Percentiles rank a stretch among this genome's conserved stretches.
These are phyloP conservation scores for Cynopterus sphinx DNA, from an alignment of 2,797 vertebrate genomes.

Conservation along the genomic window DNA sequence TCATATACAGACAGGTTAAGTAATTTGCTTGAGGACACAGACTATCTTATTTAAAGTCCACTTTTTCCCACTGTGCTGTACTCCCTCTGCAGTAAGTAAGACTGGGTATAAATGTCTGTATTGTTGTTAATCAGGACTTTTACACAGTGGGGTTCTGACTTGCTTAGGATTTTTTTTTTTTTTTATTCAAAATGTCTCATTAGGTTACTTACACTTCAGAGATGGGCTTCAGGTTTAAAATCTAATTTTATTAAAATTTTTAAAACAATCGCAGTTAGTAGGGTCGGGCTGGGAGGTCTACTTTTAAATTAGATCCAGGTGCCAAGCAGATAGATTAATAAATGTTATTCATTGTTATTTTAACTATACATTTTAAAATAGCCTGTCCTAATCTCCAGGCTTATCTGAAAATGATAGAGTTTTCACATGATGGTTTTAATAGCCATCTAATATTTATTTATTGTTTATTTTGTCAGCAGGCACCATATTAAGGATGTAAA, in stretches of 20 bases:
- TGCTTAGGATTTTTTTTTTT: neutral
- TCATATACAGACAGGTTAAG: neutral
- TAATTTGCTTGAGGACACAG: neutral
- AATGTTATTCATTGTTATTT: neutral
- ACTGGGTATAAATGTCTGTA: neutral
- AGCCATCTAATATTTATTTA: neutral
- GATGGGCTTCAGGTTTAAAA: conserved; percentile 20
- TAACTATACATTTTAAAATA: neutral
- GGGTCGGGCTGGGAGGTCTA: neutral
- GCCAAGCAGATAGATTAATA: neutral
- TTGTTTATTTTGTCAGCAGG: conserved; percentile 13
- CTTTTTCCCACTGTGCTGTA: neutral
- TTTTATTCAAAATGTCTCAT: neutral
- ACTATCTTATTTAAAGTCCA: neutral
- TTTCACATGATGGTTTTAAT: neutral
- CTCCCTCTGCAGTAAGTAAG: neutral
- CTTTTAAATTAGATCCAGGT: conserved; percentile 10
- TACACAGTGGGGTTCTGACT: neutral
- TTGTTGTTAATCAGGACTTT: conserved; percentile 20
- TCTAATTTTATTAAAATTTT: conserved; percentile 31
- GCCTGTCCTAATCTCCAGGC: neutral
- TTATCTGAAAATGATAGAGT: conserved; percentile 4
- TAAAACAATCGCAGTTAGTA: neutral
- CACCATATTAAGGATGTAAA: neutral
- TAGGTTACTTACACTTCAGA: neutral